Percentiles rank a stretch among this genome's conserved stretches.
These are phyloP conservation scores for Actinostola sp. DNA, from an alignment of 92 coral and sea anemone species.

Conservation along the genomic window DNA sequence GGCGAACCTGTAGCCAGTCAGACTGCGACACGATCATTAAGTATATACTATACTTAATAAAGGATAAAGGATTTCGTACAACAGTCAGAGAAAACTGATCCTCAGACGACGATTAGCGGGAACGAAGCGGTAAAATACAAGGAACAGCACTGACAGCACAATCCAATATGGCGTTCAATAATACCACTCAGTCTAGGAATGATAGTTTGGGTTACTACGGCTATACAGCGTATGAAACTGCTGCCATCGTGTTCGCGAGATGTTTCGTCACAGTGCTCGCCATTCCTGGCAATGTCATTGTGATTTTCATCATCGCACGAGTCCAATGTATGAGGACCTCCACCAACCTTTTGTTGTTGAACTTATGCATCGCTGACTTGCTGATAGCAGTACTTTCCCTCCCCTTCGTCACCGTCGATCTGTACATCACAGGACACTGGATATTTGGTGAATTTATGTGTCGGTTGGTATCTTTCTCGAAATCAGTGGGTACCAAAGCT, in stretches of 20 bases:
- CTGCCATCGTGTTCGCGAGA: slow-evolving; percentile 43
- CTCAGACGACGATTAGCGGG: too few species aligned
- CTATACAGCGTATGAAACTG: slow-evolving; percentile 43
- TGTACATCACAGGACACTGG: slow-evolving; percentile 63
- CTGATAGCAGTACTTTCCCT: slow-evolving; percentile 70
- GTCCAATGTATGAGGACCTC: slow-evolving; percentile 81
- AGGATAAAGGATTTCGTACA: background rate
- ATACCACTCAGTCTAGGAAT: background rate
- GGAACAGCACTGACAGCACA: background rate
- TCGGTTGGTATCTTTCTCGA: slow-evolving; percentile 55
- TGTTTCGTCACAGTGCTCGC: slow-evolving; percentile 60
- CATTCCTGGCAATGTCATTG: slow-evolving; percentile 68
- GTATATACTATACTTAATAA: background rate
- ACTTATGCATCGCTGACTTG: slow-evolving; percentile 78
- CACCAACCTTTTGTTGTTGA: slow-evolving; percentile 69
- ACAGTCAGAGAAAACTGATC: background rate
- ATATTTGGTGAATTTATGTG: slow-evolving; percentile 79
- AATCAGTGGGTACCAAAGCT: slow-evolving; percentile 60
- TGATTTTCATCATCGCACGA: slow-evolving; percentile 64
- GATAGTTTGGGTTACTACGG: background rate
- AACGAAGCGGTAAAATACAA: too few species aligned
- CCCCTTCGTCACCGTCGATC: slow-evolving; percentile 70
- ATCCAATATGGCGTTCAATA: too few species aligned
- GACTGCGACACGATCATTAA: too few species aligned
- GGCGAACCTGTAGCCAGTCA: too few species aligned